Base-by-base conservation (phyloP, 2,113 vertebrate genomes). In the Hippocampus mohnikei region DNA sequence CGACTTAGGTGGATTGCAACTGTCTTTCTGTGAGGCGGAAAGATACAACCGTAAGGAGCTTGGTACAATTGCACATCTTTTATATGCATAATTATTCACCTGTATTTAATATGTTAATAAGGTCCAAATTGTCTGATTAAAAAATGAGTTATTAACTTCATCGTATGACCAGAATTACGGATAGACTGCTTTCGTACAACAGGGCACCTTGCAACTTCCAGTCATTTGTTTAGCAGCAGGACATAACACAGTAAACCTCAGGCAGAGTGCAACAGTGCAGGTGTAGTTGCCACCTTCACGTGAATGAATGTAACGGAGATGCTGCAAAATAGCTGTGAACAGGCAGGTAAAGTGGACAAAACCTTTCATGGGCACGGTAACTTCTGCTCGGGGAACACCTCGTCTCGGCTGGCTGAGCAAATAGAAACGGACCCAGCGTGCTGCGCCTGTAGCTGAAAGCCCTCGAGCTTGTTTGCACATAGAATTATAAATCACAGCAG, bases 401-500 rank as follows among this genome's bases (percentile, higher is more conserved):
- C 60, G 79, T 85, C 81, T 82, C 74, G 63, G 77, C 80, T 81
- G 80, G 73, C 76, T 90, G 87, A 88, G 85, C 86, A 88, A 90
- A 91, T 86, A 88, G 87, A 82, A 77, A 73, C 81, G 78, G 84
- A 89, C 86, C 85, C 70, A 21, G 86, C 80, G 83, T 85, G 76
- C 71, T 81, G 80, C 83, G 86, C 88, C 88, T 48, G 50, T 72
- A 76, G 86, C 73, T 81, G 74, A 42, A 73, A 78, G 83, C 83
- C 82, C 84, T 79, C 77, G 65, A 69, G 83, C 82, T 81, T 87
- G 82, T 91, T 89, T 90, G 87, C 85, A 87, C 79, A 90, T 81
- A 76, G 81, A 86, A 81, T 88, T 89, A 90, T 89, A 91, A 91
- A 91, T 90, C 87, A 87, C 74, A 69, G 72, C 74, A 56, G 71